Conservation (phyloP, 2,113 vertebrate genomes). For the Rhea pennata region DNA sequence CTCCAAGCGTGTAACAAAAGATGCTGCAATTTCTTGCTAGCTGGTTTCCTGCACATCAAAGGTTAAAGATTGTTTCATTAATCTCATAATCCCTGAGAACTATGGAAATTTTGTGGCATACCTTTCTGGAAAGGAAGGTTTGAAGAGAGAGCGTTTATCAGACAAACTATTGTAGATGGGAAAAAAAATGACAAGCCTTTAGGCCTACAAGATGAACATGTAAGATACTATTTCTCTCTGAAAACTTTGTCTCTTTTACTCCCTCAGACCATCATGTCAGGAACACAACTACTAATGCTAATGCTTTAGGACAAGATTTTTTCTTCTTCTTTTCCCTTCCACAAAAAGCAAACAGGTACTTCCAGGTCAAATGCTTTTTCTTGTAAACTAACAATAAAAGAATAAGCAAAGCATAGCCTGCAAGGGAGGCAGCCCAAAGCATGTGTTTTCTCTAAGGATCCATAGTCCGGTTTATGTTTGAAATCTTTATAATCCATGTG, state of each 20-base stretch:
- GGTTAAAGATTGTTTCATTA: background rate
- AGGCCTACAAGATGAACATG: background rate
- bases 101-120: background rate
- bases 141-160: background rate
- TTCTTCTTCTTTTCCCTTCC: background rate
- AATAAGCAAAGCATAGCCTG: background rate
- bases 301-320: background rate
- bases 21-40: background rate
- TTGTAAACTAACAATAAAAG: background rate
- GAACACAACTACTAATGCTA: background rate
- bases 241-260: background rate
- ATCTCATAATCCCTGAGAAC: background rate
- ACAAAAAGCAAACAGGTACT: background rate
- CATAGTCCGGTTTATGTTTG: background rate
- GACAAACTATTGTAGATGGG: background rate
- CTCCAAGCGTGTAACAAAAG: background rate
- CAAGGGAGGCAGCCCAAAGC: background rate
- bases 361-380: background rate
- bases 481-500: background rate
- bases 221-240: background rate
- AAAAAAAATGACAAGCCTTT: background rate
- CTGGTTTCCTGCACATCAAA: background rate
- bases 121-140: background rate
- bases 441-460: background rate
- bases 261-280: background rate